Percentiles rank a stretch among this genome's conserved stretches.
phyloP scores from a whole-genome alignment of 2,113 vertebrate genomes.

The Protobothrops flavoviridis region DNA sequence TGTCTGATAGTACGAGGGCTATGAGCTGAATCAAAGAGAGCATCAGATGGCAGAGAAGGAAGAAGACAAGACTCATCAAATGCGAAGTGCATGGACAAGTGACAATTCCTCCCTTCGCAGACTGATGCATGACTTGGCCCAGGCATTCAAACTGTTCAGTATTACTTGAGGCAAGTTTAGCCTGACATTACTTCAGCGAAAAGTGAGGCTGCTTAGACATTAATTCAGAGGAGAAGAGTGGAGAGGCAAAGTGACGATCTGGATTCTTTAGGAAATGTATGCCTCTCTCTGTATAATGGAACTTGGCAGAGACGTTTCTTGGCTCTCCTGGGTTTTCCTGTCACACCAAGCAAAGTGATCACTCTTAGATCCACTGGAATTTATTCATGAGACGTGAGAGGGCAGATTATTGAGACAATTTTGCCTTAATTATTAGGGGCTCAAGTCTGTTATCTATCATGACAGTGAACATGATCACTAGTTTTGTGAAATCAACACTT shows the following conservation, averaged over 20 bases:
- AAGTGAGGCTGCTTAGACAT: background rate
- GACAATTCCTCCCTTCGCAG: background rate
- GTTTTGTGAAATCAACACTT: conserved; percentile 23
- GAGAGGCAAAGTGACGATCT: background rate
- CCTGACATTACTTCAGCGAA: background rate
- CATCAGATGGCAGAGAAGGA: background rate
- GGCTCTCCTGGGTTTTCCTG: conserved; percentile 16
- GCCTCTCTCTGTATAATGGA: background rate
- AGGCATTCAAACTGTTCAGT: background rate
- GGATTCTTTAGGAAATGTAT: background rate
- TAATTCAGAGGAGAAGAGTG: background rate
- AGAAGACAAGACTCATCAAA: background rate
- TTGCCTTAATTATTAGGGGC: background rate
- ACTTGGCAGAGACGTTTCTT: background rate
- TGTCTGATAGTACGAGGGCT: background rate
- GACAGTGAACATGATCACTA: background rate
- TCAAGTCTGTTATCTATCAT: background rate
- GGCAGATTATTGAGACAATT: background rate
- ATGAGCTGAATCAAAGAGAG: background rate
- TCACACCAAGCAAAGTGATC: conserved; percentile 14
- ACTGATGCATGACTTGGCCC: background rate
- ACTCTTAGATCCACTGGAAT: background rate
- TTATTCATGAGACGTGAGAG: conserved; percentile 17
- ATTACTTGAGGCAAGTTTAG: background rate
- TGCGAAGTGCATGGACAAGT: background rate